phyloP scores from a whole-genome alignment of 2,113 vertebrate genomes.

The Chloropsis hardwickii region DNA sequence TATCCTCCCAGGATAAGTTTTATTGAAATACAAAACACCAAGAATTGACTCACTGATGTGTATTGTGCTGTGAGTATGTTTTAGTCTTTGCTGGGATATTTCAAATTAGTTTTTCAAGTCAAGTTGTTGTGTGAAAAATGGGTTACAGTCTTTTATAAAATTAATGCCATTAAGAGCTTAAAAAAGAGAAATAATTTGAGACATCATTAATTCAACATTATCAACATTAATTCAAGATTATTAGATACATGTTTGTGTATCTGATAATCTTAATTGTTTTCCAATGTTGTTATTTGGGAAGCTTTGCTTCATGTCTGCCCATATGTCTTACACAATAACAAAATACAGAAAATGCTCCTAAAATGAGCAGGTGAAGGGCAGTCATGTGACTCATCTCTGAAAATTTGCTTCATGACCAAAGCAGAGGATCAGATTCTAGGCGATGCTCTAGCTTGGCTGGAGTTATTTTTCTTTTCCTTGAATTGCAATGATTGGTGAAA shows the following conservation, averaged over 20 bases:
- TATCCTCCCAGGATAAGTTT: background rate
- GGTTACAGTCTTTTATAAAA: background rate
- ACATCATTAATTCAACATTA: background rate
- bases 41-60: background rate
- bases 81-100: background rate
- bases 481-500: background rate
- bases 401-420: background rate
- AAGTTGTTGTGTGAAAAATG: background rate
- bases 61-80: background rate
- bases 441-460: background rate
- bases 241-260: background rate
- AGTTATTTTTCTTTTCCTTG: background rate
- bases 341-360: background rate
- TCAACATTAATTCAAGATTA: too few species aligned
- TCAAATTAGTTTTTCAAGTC: background rate
- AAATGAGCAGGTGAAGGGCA: background rate
- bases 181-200: background rate
- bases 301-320: background rate
- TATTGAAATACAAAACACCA: background rate
- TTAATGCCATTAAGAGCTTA: background rate
- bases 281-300: background rate
- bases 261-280: background rate
- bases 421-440: background rate
- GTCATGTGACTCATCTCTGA: background rate
- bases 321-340: background rate